Conservation (phyloP, 1,140 invertebrate species). For the Apis dorsata region DNA sequence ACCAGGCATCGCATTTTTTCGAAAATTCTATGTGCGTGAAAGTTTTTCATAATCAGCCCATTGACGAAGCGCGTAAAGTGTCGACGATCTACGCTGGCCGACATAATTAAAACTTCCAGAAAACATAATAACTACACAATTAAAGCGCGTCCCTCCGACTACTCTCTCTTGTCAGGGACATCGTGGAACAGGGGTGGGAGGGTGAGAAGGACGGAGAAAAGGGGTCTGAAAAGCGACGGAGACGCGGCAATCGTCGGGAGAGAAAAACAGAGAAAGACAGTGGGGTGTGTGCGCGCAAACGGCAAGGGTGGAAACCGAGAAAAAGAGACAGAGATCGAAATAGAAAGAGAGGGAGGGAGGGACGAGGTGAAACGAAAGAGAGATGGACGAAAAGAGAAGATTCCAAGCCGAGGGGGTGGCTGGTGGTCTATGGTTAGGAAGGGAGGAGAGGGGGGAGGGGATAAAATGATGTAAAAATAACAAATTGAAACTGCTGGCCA, state of each 20-base stretch:
- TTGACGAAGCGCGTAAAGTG: conserved; percentile 8
- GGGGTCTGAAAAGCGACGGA: background rate
- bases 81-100: conserved; percentile 41
- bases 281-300: conserved; percentile 14
- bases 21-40: too few species aligned
- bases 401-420: conserved; percentile 34
- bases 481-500: conserved; percentile 75
- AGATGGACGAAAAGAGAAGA: conserved; percentile 42
- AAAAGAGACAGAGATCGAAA: conserved; percentile 41
- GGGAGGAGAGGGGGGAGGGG: conserved; percentile 59
- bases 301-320: conserved; percentile 45
- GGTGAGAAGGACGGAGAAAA: background rate
- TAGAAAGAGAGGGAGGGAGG: conserved; percentile 48
- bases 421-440: conserved; percentile 54
- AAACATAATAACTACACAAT: conserved; percentile 56
- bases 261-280: conserved; percentile 53
- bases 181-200: conserved; percentile 15
- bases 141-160: conserved; percentile 42
- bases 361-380: conserved; percentile 53
- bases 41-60: conserved; percentile 7
- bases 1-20: too few species aligned
- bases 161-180: conserved; percentile 21
- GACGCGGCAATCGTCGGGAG: background rate
- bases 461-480: conserved; percentile 78
- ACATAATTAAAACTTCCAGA: conserved; percentile 54